A percentile compares a stretch with the other conserved stretches of the same genome.
Evolutionary conservation across 2,113 vertebrate species (phyloP).

Genomic region (Labeo rohita): DNA sequence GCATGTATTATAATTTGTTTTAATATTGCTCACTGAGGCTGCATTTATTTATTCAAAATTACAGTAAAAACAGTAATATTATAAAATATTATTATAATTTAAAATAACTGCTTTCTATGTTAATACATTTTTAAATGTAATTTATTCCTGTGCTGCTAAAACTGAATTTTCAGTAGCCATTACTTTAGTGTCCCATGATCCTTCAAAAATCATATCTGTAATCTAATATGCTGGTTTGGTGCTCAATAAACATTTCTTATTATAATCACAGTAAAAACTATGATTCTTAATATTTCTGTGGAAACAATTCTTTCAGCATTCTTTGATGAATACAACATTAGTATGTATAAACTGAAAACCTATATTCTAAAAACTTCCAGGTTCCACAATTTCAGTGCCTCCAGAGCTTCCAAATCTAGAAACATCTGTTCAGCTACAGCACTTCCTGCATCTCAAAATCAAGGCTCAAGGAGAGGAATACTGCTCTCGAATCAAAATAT

Average conservation of each 20-base stretch:
- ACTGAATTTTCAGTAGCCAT: background rate
- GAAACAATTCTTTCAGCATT: background rate
- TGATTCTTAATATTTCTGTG: background rate
- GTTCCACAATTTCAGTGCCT: background rate
- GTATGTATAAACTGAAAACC: background rate
- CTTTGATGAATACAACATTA: background rate
- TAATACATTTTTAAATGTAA: background rate
- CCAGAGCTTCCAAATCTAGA: background rate
- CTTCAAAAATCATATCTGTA: background rate
- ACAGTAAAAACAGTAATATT: background rate
- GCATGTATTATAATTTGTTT: background rate
- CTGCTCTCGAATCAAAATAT: constrained; percentile 32
- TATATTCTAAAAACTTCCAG: background rate
- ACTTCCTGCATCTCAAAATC: background rate
- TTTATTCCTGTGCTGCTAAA: background rate
- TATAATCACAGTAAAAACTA: too few relatives aligned
- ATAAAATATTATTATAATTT: background rate
- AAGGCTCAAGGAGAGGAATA: background rate
- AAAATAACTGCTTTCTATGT: background rate
- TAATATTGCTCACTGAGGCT: background rate
- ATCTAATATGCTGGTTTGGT: background rate
- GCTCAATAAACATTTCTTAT: too few relatives aligned
- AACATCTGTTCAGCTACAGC: background rate
- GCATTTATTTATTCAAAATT: background rate
- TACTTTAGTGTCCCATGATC: background rate